Evolutionary conservation across 2,113 vertebrate species (phyloP), one percentile per base, ranked within the genome.

Genomic region (Hemibates koningsi): DNA sequence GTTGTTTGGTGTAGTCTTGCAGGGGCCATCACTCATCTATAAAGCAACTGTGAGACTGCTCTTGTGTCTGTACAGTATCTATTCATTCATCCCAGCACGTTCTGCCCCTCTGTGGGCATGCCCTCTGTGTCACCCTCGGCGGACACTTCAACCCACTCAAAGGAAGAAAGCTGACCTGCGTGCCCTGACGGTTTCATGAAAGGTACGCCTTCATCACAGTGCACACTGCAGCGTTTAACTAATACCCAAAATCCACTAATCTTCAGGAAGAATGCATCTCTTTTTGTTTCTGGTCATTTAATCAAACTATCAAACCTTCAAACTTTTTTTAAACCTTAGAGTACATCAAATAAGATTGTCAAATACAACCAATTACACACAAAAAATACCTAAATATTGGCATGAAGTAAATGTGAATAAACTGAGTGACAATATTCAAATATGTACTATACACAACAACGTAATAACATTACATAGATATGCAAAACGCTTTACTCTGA

Each of bases 401-500:
- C 83, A 90, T 29, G 34, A 93, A 94, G 59, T 93, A 94, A 76
- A 94, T 90, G 84, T 83, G 94, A 93, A 85, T 96, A 95, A 85
- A 90, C 85, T 87, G 76, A 86, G 76, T 91, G 83, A 89, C 92
- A 92, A 80, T 83, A 89, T 81, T 94, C 76, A 85, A 92, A 52
- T 92, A 93, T 85, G 89, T 94, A 92, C 95, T 96, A 95, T 91
- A 95, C 82, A 95, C 91, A 95, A 94, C 93, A 95, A 94, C 83
- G 93, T 94, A 92, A 96, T 90, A 93, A 94, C 90, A 88, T 88
- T 93, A 94, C 88, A 92, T 87, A 92, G 80, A 94, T 93, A 92
- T 91, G 94, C 87, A 96, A 97, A 97, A 97, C 88, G 92, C 93
- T 94, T 95, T 96, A 94, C 95, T 96, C 92, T 94, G 92, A 95